Evolutionary conservation across 2,888 invertebrate species (phyloP), one percentile per base, ranked within the genome.

Genomic region (Phyllotreta cruciferae): DNA sequence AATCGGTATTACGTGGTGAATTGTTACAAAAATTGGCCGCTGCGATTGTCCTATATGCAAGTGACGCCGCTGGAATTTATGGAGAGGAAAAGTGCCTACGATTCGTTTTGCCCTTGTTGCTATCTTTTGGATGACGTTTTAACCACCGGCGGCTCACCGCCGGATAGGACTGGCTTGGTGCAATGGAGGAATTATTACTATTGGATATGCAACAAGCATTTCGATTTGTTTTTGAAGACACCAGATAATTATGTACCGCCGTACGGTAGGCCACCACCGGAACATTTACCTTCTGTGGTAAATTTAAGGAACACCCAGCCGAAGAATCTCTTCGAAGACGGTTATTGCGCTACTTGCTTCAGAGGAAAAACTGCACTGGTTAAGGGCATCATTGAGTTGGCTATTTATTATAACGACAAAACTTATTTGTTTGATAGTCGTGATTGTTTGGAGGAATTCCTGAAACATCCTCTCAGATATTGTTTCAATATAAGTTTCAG

Each of bases 301-400:
- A 69, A 74, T 9, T 65, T 66, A 8, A 65, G 64, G n/a, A 61
- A 35, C 14, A 7, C 70, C 6, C 50, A 56, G 3, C 76, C 77
- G 0, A 62, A 62, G 1, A 68, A 77, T 56, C 75, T 85, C 37
- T 83, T 83, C 66, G 84, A 84, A 76, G 79, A 83, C 63, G 89
- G 89, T 0, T 77, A 83, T 63, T 90, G 90, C 73, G 80, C 87
- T 34, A 86, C 88, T 0, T 86, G 86, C 35, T 88, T 87, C 71
- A 83, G 84, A 50, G 83, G 85, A 66, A 82, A 83, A 70, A 86
- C 86, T 2, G 71, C 79, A 1, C 83, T 84, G 67, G 79, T 76
- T 56, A 77, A 76, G 44, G 89, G 89, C 0, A 75, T 70, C 45
- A 69, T 77, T 35, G 75, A 83, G 11, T 82, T 81, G 61, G 85